Evolutionary conservation across 1,140 invertebrate genomes (phyloP).

Genomic region (Thrips palmi): DNA sequence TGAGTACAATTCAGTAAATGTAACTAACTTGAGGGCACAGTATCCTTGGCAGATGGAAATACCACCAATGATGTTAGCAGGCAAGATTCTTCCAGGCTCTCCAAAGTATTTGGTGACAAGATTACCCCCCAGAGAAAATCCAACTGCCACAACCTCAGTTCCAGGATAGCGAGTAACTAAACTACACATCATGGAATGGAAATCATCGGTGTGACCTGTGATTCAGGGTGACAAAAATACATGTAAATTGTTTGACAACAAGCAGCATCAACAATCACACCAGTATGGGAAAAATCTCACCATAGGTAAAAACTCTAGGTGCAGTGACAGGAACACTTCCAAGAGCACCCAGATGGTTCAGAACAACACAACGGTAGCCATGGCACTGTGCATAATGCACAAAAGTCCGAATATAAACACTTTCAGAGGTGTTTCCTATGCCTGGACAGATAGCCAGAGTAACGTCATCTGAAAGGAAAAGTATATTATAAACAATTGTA

Average conservation of each 20-base stretch:
- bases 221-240: slow-evolving; percentile 9
- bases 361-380: slow-evolving; percentile 78
- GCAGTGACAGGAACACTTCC: slow-evolving; percentile 66
- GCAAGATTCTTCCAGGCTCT: slow-evolving; percentile 39
- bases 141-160: slow-evolving; percentile 61
- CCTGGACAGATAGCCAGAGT: slow-evolving; percentile 81
- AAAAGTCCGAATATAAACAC: slow-evolving; percentile 80
- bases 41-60: slow-evolving; percentile 87
- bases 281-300: slow-evolving; percentile 29
- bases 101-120: slow-evolving; percentile 77
- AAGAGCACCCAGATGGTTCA: slow-evolving; percentile 85
- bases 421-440: slow-evolving; percentile 84
- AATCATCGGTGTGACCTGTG: slow-evolving; percentile 71
- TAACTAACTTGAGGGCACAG: slow-evolving; percentile 61
- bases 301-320: slow-evolving; percentile 79
- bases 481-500: slow-evolving; percentile 2
- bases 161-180: slow-evolving; percentile 49
- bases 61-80: slow-evolving; percentile 57
- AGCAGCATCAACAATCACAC: background rate
- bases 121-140: slow-evolving; percentile 82
- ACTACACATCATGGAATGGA: slow-evolving; percentile 55
- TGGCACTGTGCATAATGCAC: slow-evolving; percentile 75
- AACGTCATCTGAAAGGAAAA: slow-evolving; percentile 49
- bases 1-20: background rate
- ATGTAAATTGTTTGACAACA: background rate